Percentiles rank a stretch among this genome's conserved stretches.
phyloP scores from a whole-genome alignment of 1,140 invertebrate genomes.

The Brachionus paranguensis region DNA sequence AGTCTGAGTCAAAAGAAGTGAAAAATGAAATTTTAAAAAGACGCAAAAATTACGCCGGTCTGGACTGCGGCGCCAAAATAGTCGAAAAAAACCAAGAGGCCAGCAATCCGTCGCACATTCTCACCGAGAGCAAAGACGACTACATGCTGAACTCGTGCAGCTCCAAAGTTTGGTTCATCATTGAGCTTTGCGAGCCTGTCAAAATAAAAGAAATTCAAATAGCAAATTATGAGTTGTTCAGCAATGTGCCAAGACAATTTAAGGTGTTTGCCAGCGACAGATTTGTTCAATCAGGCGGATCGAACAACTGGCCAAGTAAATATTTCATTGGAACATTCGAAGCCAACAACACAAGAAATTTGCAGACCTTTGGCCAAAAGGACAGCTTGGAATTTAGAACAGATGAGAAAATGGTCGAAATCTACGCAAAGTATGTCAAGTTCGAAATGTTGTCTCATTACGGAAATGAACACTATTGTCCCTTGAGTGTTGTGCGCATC shows the following conservation, averaged over 20 bases:
- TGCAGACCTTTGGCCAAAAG: neutral
- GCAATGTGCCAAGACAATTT: slow-evolving; percentile 87
- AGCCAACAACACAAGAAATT: neutral
- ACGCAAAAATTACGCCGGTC: slow-evolving; percentile 64
- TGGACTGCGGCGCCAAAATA: slow-evolving; percentile 93
- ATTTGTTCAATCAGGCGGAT: slow-evolving; percentile 42
- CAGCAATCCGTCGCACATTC: slow-evolving; percentile 68
- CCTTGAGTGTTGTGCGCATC: slow-evolving; percentile 61
- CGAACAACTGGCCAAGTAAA: neutral
- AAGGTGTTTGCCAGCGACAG: slow-evolving; percentile 69
- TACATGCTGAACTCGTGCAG: slow-evolving; percentile 95
- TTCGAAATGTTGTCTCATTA: slow-evolving; percentile 81
- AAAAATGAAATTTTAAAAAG: neutral
- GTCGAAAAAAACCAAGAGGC: slow-evolving; percentile 83
- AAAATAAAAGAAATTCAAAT: slow-evolving; percentile 76
- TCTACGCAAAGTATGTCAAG: slow-evolving; percentile 64
- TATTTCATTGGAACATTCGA: neutral
- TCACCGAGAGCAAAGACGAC: slow-evolving; percentile 83
- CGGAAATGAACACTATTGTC: slow-evolving; percentile 93
- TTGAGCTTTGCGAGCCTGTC: slow-evolving; percentile 93
- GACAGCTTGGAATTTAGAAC: neutral
- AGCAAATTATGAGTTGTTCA: slow-evolving; percentile 96
- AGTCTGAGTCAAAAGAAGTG: neutral
- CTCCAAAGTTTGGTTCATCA: slow-evolving; percentile 67
- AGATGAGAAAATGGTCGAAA: slow-evolving; percentile 66